These are phyloP conservation scores for Heterodera carotae DNA, from an alignment of 1,140 invertebrate genomes.

Conservation along the genomic window DNA sequence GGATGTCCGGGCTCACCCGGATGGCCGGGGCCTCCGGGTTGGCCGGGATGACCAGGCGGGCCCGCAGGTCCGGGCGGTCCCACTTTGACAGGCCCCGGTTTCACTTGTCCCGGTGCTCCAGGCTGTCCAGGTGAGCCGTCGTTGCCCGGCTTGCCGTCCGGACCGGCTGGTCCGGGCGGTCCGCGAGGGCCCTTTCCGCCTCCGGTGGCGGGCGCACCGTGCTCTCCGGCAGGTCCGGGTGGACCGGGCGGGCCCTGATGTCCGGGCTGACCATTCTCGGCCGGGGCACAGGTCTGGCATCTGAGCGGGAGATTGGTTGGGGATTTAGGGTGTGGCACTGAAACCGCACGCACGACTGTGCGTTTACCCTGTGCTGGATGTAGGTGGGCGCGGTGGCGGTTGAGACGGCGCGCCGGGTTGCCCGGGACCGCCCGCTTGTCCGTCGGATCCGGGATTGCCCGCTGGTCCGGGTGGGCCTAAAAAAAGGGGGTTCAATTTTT, in stretches of 20 bases:
- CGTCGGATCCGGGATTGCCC: conserved; percentile 29
- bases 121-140: conserved; percentile 31
- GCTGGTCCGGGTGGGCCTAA: conserved; percentile 34
- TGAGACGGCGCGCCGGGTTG: conserved; percentile 9
- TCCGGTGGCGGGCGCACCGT: background rate
- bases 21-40: conserved; percentile 34
- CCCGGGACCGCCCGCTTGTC: conserved; percentile 22
- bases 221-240: conserved; percentile 33
- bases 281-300: conserved; percentile 21
- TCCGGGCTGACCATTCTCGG: conserved; percentile 26
- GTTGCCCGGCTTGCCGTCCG: conserved; percentile 19
- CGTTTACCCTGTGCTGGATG: conserved; percentile 15
- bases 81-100: background rate
- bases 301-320: background rate
- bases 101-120: conserved; percentile 20
- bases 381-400: background rate
- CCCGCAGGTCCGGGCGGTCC: conserved; percentile 25
- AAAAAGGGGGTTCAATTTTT: background rate
- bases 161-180: conserved; percentile 41
- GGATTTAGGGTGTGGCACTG: background rate
- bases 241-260: conserved; percentile 45
- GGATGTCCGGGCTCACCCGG: conserved; percentile 32
- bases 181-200: conserved; percentile 43
- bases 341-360: background rate
- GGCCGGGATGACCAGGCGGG: conserved; percentile 29